phyloP scores from a whole-genome alignment of 2,888 invertebrate genomes.

The Epicampocera succincta region DNA sequence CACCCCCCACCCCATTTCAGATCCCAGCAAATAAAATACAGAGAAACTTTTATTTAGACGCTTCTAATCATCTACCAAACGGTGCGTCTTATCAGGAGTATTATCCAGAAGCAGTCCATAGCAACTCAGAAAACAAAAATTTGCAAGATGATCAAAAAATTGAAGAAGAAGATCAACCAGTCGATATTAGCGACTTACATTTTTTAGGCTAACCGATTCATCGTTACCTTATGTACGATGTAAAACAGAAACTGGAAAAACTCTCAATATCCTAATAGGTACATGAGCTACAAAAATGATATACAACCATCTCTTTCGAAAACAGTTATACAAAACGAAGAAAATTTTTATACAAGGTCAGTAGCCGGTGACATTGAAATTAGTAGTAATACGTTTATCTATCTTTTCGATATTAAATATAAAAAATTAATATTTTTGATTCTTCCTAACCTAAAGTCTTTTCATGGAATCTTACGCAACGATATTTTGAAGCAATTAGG shows the following conservation, averaged over 20 bases:
- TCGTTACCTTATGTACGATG: slow-evolving; percentile 41
- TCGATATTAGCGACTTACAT: slow-evolving; percentile 10
- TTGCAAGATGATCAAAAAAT: slow-evolving; percentile 8
- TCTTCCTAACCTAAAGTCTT: slow-evolving; percentile 25
- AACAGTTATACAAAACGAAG: slow-evolving; percentile 8
- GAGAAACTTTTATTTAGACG: slow-evolving; percentile 13
- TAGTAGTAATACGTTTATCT: no score
- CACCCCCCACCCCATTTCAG: background rate
- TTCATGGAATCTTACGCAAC: slow-evolving; percentile 48
- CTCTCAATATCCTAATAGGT: slow-evolving; percentile 24
- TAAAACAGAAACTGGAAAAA: slow-evolving; percentile 26
- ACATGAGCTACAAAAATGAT: slow-evolving; percentile 46
- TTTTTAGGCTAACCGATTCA: slow-evolving; percentile 44
- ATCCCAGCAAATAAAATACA: slow-evolving; percentile 3
- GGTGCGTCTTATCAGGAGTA: background rate
- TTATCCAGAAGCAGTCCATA: background rate
- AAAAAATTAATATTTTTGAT: slow-evolving; percentile 36
- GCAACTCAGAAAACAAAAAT: background rate
- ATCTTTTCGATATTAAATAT: no score
- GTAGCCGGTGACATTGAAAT: no score
- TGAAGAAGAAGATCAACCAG: background rate
- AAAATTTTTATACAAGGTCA: slow-evolving; percentile 10
- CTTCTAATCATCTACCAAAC: background rate
- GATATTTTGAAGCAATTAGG: slow-evolving; percentile 26
- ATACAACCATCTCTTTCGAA: slow-evolving; percentile 12